These are phyloP conservation scores for Drosophila stalkeri DNA, from an alignment of 2,888 invertebrate species.

Conservation along the genomic window DNA sequence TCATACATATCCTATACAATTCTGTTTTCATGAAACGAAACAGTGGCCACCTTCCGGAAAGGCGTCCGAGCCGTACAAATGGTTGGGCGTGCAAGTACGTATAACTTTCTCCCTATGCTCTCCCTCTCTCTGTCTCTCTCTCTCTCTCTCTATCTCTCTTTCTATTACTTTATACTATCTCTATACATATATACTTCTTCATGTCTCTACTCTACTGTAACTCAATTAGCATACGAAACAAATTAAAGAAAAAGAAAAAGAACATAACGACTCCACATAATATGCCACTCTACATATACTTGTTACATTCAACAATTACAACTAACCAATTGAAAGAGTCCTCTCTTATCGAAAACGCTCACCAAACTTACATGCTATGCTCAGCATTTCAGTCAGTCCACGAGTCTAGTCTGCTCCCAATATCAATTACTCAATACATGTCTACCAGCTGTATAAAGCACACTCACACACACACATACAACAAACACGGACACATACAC, in stretches of 20 bases:
- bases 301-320: constrained; percentile 35
- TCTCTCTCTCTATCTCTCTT: constrained; percentile 27
- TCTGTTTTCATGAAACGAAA: constrained; percentile 85
- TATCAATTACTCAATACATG: constrained; percentile 43
- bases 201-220: constrained; percentile 56
- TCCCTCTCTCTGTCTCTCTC: constrained; percentile 59
- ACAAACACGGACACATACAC: background rate
- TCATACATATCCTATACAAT: constrained; percentile 85
- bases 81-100: constrained; percentile 99
- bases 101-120: constrained; percentile 83
- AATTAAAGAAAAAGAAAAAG: constrained; percentile 22
- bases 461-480: constrained; percentile 12
- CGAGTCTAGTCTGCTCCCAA: constrained; percentile 22
- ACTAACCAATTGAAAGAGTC: constrained; percentile 37
- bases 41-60: constrained; percentile 99
- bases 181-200: constrained; percentile 46
- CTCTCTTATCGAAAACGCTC: constrained; percentile 14
- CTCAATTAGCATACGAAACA: constrained; percentile 61
- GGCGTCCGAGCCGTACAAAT: constrained; percentile 99
- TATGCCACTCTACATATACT: constrained; percentile 28
- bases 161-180: constrained; percentile 44
- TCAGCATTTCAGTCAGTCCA: constrained; percentile 33
- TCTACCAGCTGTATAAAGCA: constrained; percentile 16
- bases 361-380: constrained; percentile 49
- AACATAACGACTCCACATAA: constrained; percentile 28